Conservation (phyloP, 2,797 vertebrate genomes). For the Balearica regulorum region DNA sequence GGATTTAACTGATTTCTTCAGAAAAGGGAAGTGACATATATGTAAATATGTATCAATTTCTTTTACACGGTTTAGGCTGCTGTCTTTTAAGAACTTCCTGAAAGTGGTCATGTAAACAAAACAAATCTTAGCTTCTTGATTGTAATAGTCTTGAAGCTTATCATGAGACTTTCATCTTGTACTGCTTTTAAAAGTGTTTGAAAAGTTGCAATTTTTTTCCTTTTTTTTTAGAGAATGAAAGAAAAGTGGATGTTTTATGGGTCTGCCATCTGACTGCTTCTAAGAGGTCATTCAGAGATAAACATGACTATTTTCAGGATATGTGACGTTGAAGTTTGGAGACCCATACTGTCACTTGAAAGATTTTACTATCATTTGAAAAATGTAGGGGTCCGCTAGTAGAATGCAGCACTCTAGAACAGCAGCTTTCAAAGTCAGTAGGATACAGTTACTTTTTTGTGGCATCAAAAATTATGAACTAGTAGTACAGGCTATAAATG, state of each 20-base stretch:
- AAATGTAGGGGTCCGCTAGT: neutral
- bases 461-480: neutral
- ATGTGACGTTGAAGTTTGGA: neutral
- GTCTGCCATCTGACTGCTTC: neutral
- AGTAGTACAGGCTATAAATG: neutral
- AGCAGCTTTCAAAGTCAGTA: neutral
- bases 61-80: neutral
- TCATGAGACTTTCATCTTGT: neutral
- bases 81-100: neutral
- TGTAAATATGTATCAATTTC: neutral
- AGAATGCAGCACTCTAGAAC: fast-evolving
- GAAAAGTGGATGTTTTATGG: neutral
- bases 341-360: neutral
- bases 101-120: neutral
- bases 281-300: neutral
- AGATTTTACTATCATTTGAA: neutral
- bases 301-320: neutral
- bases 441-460: neutral
- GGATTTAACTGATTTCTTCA: neutral
- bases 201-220: neutral
- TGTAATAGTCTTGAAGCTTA: neutral
- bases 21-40: neutral
- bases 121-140: neutral
- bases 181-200: neutral
- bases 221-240: neutral